These are phyloP conservation scores for Calypte anna DNA, from an alignment of 2,113 vertebrate species.

Conservation along the genomic window DNA sequence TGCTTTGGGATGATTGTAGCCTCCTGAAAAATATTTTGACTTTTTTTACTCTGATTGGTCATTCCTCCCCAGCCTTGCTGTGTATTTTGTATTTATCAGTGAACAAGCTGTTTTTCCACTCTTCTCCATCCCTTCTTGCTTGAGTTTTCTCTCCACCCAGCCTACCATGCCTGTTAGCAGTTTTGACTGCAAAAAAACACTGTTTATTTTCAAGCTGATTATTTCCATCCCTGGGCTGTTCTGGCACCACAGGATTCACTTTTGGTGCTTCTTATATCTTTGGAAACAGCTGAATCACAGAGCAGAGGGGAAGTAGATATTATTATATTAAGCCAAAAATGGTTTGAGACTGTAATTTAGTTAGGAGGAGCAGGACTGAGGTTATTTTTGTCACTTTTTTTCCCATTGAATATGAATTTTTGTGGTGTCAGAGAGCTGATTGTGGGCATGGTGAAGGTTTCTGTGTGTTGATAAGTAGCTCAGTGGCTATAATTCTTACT, in stretches of 20 bases:
- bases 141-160: not conserved
- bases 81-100: not conserved
- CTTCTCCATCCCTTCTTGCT: not conserved
- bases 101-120: not conserved
- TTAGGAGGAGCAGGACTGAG: fast-evolving
- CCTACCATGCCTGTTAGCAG: not conserved
- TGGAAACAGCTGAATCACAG: not conserved
- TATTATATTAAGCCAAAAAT: not conserved
- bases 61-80: not conserved
- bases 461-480: not conserved
- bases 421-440: not conserved
- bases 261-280: not conserved
- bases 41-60: not conserved
- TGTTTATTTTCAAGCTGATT: slow-evolving; percentile 35
- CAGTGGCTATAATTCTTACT: not conserved
- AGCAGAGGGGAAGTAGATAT: not conserved
- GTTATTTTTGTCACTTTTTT: not conserved
- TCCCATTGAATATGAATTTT: not conserved
- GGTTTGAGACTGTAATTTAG: not conserved
- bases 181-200: not conserved
- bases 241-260: not conserved
- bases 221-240: not conserved
- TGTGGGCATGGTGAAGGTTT: not conserved
- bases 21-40: not conserved
- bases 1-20: not conserved